Evolutionary conservation across 2,797 vertebrate genomes (phyloP).

Genomic region (Phalanger gymnotis): DNA sequence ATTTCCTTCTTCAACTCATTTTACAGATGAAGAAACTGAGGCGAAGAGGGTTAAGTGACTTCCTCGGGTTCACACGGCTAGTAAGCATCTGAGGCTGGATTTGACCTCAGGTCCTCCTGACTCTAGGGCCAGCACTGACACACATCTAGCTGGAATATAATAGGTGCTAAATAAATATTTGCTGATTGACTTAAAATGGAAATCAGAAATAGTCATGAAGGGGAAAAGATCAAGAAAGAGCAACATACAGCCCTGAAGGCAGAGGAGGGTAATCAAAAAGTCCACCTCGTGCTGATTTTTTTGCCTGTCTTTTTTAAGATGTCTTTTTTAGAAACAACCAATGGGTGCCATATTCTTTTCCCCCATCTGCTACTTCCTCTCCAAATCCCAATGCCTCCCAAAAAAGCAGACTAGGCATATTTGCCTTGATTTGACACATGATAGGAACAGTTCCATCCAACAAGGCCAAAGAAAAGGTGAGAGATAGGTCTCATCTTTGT

Average conservation of each 20-base stretch:
- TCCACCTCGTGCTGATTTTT: background rate
- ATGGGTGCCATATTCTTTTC: background rate
- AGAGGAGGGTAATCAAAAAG: background rate
- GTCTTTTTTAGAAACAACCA: background rate
- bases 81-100: background rate
- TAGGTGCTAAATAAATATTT: background rate
- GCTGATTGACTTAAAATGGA: background rate
- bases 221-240: background rate
- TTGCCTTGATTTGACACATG: background rate
- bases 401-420: background rate
- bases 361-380: background rate
- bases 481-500: background rate
- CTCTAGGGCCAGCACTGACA: background rate
- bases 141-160: background rate
- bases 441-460: background rate
- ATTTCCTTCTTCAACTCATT: background rate
- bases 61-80: background rate
- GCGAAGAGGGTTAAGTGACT: background rate
- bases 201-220: background rate
- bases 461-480: slow-evolving; percentile 11
- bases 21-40: background rate
- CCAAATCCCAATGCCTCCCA: background rate
- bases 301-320: background rate
- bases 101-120: background rate
- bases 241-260: background rate